Base-by-base conservation (phyloP, 1,140 invertebrate genomes). In the Anastrepha ludens region DNA sequence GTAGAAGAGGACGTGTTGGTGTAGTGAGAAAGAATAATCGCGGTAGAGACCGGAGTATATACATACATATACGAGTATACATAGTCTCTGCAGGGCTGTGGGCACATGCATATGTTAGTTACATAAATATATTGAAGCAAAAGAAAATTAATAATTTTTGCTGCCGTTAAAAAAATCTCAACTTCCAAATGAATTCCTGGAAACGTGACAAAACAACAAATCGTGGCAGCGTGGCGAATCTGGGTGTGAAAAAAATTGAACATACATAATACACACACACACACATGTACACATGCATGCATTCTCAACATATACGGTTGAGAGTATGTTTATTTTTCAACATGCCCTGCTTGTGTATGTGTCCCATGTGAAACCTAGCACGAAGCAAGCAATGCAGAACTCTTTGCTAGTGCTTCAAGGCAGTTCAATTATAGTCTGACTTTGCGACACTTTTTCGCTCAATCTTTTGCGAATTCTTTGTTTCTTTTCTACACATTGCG, bases 201-300 rank as follows among this genome's bases (percentile, higher is more conserved):
- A 81, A 81, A 81, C 74, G 74, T 81, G 74, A 81, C 74, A 81
- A 81, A 81, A 81, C 74, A 81, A 81, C 74, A 81, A 81, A 55
- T 81, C 2, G 47, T 11, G 74, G 74, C 47, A 81, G 74, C 47
- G 74, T 50, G 17, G 50, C 44, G 47, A 81, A 78, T 44, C 50
- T 47, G 11, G 8, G 44, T 50, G n/a, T 41, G 29, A 3, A 70
- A 70, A 70, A 11, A 70, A 44, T 29, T 64, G 65, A 7, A 67
- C 20, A 67, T 41, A 67, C 13, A 67, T 67, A 13, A 62, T n/a
- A 62, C 15, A 17, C 60, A 11, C 17, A 62, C 15, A 62, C 15
- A 62, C 60, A 62, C 15, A 62, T n/a, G 17, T 62, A 62, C 55
- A 29, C 29, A 29, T 29, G 29, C 29, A 29, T 55, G 9, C 9